Evolutionary conservation across 2,113 vertebrate genomes (phyloP).

Genomic region (Proteles cristata): DNA sequence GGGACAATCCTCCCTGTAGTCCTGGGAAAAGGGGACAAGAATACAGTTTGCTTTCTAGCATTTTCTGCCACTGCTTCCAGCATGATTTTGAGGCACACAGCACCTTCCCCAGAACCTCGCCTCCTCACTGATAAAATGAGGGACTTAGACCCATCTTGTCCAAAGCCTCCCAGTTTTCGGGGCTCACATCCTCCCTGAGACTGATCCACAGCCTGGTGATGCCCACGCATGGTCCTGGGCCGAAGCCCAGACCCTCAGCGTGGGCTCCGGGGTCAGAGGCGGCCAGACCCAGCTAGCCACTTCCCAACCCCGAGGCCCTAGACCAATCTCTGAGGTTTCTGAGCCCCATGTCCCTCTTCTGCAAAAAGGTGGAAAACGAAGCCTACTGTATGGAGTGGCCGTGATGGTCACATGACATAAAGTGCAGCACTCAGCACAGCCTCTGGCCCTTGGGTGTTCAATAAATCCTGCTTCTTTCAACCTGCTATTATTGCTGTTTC

Average conservation of each 20-base stretch:
- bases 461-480: background rate
- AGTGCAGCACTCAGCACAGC: background rate
- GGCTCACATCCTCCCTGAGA: background rate
- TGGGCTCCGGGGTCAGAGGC: background rate
- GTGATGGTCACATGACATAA: background rate
- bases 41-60: background rate
- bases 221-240: background rate
- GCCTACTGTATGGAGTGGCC: background rate
- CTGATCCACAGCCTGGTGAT: background rate
- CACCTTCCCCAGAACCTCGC: background rate
- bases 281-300: background rate
- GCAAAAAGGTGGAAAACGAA: background rate
- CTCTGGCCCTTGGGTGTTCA: background rate
- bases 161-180: background rate
- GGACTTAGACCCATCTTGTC: background rate
- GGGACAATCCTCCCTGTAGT: background rate
- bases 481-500: background rate
- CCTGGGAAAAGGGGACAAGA: background rate
- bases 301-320: background rate
- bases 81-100: background rate
- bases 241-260: background rate
- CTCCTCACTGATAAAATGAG: background rate
- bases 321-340: background rate
- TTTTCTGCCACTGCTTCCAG: background rate
- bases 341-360: background rate